Evolutionary conservation across 2,113 vertebrate genomes (phyloP).

Genomic region (Chloroceryle aenea): DNA sequence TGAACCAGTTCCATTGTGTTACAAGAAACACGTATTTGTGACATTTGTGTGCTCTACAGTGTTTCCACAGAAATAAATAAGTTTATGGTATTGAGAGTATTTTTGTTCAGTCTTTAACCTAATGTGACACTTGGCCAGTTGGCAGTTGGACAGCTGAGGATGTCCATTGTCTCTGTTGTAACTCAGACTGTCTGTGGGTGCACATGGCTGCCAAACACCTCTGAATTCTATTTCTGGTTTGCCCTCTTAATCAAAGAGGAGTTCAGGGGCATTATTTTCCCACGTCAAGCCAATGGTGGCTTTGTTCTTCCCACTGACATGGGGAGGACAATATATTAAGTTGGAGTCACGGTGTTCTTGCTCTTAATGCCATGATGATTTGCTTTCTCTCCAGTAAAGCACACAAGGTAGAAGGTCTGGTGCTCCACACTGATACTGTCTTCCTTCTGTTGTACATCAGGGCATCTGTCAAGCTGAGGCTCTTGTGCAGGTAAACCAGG

Average conservation of each 20-base stretch:
- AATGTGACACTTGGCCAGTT: background rate
- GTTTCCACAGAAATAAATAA: background rate
- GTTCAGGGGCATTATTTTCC: background rate
- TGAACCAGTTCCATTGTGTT: background rate
- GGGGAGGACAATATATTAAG: background rate
- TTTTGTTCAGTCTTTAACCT: background rate
- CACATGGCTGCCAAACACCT: background rate
- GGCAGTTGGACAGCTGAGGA: background rate
- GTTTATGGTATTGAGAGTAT: background rate
- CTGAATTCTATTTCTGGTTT: background rate
- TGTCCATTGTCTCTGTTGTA: background rate
- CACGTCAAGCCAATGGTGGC: background rate
- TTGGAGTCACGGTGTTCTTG: background rate
- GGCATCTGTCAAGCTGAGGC: background rate
- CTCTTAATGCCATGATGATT: background rate
- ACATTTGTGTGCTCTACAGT: background rate
- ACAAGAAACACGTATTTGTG: background rate
- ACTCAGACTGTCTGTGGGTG: background rate
- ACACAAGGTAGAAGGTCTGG: too few species aligned
- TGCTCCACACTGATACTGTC: background rate
- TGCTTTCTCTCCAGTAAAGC: too few species aligned
- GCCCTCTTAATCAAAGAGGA: background rate
- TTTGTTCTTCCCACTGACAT: background rate
- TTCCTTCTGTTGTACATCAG: background rate
- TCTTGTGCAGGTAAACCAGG: background rate